phyloP scores from a whole-genome alignment of 1,140 invertebrate species.

The Hormaphis cornu region DNA sequence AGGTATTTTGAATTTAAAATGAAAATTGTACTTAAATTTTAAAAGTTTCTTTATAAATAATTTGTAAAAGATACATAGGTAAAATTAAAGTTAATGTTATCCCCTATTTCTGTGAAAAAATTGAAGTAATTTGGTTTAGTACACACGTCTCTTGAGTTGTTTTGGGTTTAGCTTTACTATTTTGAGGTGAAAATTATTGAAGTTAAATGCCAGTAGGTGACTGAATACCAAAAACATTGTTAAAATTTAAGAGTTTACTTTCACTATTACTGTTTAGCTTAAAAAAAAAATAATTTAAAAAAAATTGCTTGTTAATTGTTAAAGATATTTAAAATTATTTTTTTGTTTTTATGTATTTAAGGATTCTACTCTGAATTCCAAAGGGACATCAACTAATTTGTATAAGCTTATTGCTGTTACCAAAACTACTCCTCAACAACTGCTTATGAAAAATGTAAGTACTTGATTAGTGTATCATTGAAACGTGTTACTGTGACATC shows the following conservation, averaged over 20 bases:
- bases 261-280: background rate
- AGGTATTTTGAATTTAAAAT: slow-evolving; percentile 5
- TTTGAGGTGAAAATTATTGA: no score
- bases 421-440: slow-evolving; percentile 21
- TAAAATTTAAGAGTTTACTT: background rate
- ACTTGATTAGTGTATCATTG: no score
- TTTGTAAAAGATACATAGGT: no score
- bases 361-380: background rate
- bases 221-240: background rate
- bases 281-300: background rate
- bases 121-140: no score
- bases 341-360: background rate
- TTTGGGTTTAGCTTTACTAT: no score
- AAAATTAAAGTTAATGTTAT: no score
- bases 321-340: background rate
- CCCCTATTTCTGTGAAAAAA: no score
- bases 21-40: background rate
- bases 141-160: no score
- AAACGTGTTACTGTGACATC: no score
- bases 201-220: no score
- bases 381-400: background rate
- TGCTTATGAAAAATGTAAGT: slow-evolving; percentile 22
- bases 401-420: slow-evolving; percentile 19
- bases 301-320: background rate
- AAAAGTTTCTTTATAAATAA: no score